Evolutionary conservation across 2,797 vertebrate species (phyloP), one percentile per base, ranked within the genome.

Genomic region (Bradypodion pumilum): DNA sequence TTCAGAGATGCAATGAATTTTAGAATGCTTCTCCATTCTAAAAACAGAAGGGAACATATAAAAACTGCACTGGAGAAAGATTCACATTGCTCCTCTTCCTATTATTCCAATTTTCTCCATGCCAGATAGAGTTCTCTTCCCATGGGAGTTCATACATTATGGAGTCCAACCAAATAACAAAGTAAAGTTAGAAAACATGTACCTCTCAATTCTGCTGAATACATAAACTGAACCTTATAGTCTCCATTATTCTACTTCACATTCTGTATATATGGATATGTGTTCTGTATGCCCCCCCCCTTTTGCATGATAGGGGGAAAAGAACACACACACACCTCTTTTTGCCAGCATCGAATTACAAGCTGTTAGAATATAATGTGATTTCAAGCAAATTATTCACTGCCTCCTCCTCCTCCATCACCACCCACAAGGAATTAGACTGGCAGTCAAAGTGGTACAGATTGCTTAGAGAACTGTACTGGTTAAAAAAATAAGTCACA

Each of bases 311-410:
- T 90, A 86, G 87, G 87, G 88, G 90, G 91, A 86, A 91, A 92
- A 89, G 78, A 87, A 91, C 88, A 86, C 84, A 84, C 88, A 87
- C 88, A 82, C 85, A 86, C 88, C 83, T 73, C 44, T 79, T 63
- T 91, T 90, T 92, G 92, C 92, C 92, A 93, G 91, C 84, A 86
- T 81, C 49, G 78, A 90, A 87, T 89, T 87, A 78, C 90, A 88
- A 88, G 90, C 89, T 93, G 90, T 91, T 91, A 90, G 92, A 87
- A 93, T 92, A 90, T 86, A 92, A 91, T 92, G 89, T 83, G 87
- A 90, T 90, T 93, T 92, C 87, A 87, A 90, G 65, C 89, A 90
- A 90, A 87, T 88, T 93, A 87, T 86, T 84, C 87, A 81, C 89
- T 92, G 90, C 86, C 92, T 89, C 85, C n/a, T 23, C 35, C 32